Base-by-base conservation (phyloP, 2,113 vertebrate species). In the Rhadina sibilatrix region DNA sequence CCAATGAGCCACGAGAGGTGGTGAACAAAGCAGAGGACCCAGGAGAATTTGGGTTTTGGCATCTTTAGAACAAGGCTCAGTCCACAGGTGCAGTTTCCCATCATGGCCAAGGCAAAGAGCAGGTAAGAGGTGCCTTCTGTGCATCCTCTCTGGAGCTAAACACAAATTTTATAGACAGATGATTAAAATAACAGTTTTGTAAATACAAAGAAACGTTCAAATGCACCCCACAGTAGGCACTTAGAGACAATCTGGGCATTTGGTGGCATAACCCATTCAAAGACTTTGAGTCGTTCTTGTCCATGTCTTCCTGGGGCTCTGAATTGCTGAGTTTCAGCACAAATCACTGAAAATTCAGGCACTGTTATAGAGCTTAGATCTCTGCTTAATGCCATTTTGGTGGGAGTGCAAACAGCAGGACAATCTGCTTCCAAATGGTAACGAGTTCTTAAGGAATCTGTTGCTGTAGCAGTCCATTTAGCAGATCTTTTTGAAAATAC, bases 1-100 rank as follows among this genome's bases (percentile, higher is more conserved):
- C 97, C 97, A 46, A 90, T 92, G 37, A 98, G 94, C 97, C 98
- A 98, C 22, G 98, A 97, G 84, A 98, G 94, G 85, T 97, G 98
- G 85, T 97, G 97, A 60, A 97, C 33, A 66, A 98, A 97, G 94
- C 97, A 98, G 28, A 82, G 68, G 30, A 66, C 91, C 69, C 23
- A 87, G 60, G 92, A 95, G 38, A 92, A 87, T 60, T 76, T n/a
- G 12, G 97, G n/a, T 20, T 96, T 79, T 38, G 97, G 98, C 46
- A 96, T 95, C 81, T 98, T 98, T 72, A 98, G 90, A 16, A 97
- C 92, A 69, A 98, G 76, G n/a, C 97, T 98, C 70, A 98, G 72
- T 5, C 96, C 97, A 4, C 97, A 97, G 0, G 94, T 97, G 16
- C 90, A 93, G 57, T 98, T 99, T 47, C 97, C 97, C 96, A 97